Evolutionary conservation across 2,797 vertebrate genomes (phyloP), one percentile per base, ranked within the genome.

Genomic region (Notamacropus eugenii): DNA sequence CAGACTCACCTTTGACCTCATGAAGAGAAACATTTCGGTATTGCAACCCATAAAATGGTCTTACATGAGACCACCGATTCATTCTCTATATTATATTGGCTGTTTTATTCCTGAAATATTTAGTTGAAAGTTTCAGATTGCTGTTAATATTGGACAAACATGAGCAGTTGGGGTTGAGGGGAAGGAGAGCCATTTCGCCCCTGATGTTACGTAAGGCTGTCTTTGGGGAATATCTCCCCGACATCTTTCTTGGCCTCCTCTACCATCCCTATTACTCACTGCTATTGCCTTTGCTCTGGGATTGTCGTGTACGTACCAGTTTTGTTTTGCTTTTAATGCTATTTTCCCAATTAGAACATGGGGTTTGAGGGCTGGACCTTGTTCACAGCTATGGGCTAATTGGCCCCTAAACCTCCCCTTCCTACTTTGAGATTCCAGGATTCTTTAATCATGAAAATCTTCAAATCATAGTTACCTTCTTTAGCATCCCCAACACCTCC

Each of bases 1-100:
- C 97, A 98, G 96, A 96, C 92, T 97, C 94, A 96, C 97, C 97
- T 98, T 93, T 97, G 95, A 98, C 96, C 95, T 97, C 93, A 93
- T 95, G 95, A 96, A 4, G 95, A 97, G 97, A 97, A 98, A 92
- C 52, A 97, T 97, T 97, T 96, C 97, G 92, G 90, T 58, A 34
- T 97, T 31, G 31, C 97, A 96, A 97, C 95, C 91, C 27, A 58
- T 93, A 93, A 97, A 94, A 96, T 96, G 91, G 97, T 98, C 97
- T 96, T 97, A 92, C 95, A 62, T 97, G 93, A 97, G 96, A 94
- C 90, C 50, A 8, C 59, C 67, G 92, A 93, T 97, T 91, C 55
- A 50, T 50, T 92, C 97, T 98, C 93, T 97, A 95, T 95, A 12
- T 97, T 98, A 91, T 97, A 91, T 67, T 97, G 97, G 96, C 97